phyloP scores from a whole-genome alignment of 2,888 invertebrate species.

The Cosmopolites sordidus region DNA sequence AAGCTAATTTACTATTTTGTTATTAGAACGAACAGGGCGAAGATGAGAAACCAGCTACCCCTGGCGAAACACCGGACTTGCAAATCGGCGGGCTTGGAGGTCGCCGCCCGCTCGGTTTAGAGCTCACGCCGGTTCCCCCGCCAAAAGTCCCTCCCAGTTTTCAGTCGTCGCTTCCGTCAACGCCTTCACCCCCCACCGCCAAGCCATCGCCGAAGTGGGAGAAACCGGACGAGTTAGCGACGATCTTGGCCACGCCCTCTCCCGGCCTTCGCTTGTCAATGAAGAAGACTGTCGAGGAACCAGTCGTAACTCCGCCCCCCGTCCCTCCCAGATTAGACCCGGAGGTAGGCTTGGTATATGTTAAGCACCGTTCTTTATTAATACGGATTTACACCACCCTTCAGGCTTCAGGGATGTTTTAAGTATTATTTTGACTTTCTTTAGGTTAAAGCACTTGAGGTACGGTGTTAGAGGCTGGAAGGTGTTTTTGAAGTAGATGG shows the following conservation, averaged over 20 bases:
- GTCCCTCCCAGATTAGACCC: slow-evolving; percentile 58
- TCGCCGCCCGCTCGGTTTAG: slow-evolving; percentile 69
- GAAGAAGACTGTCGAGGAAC: slow-evolving; percentile 50
- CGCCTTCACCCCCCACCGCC: slow-evolving; percentile 30
- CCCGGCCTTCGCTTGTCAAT: slow-evolving; percentile 43
- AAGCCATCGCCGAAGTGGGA: slow-evolving; percentile 49
- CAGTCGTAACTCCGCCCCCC: slow-evolving; percentile 55
- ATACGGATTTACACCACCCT: too few species aligned
- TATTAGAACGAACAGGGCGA: slow-evolving; percentile 39
- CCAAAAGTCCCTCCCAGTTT: slow-evolving; percentile 35
- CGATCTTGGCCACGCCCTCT: slow-evolving; percentile 27
- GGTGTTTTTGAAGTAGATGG: too few species aligned
- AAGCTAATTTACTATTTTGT: slow-evolving; percentile 3
- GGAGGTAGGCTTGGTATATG: slow-evolving; percentile 45
- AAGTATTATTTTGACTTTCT: too few species aligned
- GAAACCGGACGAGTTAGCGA: slow-evolving; percentile 45
- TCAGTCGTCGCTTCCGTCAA: slow-evolving; percentile 16
- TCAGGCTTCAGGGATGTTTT: too few species aligned
- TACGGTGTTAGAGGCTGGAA: too few species aligned
- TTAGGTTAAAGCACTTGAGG: too few species aligned
- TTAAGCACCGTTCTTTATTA: too few species aligned
- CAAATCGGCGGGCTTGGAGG: slow-evolving; percentile 74
- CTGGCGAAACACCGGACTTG: slow-evolving; percentile 73
- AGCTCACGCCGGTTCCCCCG: slow-evolving; percentile 42
- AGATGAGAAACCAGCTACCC: slow-evolving; percentile 66